Percentiles rank a stretch among this genome's conserved stretches.
Evolutionary conservation across 1,140 invertebrate genomes (phyloP).

Genomic region (Charaxes varanes): DNA sequence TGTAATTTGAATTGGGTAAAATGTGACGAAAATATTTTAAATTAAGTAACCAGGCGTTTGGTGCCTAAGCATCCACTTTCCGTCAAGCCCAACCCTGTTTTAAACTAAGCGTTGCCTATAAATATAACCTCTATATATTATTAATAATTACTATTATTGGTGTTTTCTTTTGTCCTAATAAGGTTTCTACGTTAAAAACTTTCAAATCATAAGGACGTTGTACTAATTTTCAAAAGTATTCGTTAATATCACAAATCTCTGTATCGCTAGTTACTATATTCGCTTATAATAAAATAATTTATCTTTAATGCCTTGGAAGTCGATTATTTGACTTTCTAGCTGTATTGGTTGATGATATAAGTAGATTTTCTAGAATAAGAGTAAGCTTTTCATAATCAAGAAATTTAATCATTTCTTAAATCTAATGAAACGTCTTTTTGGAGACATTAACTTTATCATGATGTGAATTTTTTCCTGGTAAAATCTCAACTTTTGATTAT

Average conservation of each 20-base stretch:
- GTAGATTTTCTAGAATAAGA: neutral
- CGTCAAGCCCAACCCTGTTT: slow-evolving; percentile 23
- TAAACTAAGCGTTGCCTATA: slow-evolving; percentile 34
- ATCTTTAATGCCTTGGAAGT: slow-evolving; percentile 42
- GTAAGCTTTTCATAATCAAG: too few relatives aligned
- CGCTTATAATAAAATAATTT: slow-evolving; percentile 20
- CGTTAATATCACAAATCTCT: slow-evolving; percentile 71
- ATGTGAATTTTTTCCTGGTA: too few relatives aligned
- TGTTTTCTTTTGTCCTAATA: slow-evolving; percentile 65
- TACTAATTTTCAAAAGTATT: slow-evolving; percentile 63
- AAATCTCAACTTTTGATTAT: too few relatives aligned
- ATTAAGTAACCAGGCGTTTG: too few relatives aligned
- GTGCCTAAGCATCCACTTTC: neutral
- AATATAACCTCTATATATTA: slow-evolving; percentile 39
- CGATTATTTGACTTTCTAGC: slow-evolving; percentile 14
- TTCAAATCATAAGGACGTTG: slow-evolving; percentile 64
- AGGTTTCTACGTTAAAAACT: slow-evolving; percentile 51
- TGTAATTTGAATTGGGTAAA: too few relatives aligned
- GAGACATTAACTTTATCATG: too few relatives aligned
- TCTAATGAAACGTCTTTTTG: too few relatives aligned
- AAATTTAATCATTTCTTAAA: too few relatives aligned
- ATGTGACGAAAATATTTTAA: too few relatives aligned
- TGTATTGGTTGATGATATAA: neutral
- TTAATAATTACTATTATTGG: slow-evolving; percentile 56
- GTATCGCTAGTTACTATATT: slow-evolving; percentile 57